phyloP scores from a whole-genome alignment of 2,888 invertebrate species.

The Parascotia fuliginaria region DNA sequence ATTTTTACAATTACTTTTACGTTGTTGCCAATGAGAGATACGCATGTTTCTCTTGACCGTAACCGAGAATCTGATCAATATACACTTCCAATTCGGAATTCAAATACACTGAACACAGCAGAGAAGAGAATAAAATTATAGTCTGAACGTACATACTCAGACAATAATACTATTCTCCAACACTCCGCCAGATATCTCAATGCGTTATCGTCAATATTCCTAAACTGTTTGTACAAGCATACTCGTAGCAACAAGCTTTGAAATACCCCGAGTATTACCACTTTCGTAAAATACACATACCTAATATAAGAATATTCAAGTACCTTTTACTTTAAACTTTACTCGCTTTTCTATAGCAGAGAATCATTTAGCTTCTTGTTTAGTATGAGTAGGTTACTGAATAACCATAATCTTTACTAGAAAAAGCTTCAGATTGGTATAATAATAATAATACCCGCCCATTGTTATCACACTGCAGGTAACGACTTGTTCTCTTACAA shows the following conservation, averaged over 20 bases:
- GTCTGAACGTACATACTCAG: too few species aligned
- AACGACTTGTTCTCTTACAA: too few species aligned
- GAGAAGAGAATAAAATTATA: too few species aligned
- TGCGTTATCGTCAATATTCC: constrained; percentile 10
- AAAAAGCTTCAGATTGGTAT: too few species aligned
- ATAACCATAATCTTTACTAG: too few species aligned
- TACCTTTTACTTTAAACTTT: constrained; percentile 1
- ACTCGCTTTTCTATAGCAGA: constrained; percentile 1
- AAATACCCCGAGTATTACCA: constrained; percentile 5
- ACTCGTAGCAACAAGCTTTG: neutral
- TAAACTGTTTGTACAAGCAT: constrained; percentile 4
- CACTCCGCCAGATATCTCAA: neutral
- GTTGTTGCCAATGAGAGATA: too few species aligned
- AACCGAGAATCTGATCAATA: too few species aligned
- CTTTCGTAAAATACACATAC: neutral
- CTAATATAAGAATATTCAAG: constrained; percentile 1
- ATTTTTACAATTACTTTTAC: too few species aligned
- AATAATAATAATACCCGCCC: too few species aligned
- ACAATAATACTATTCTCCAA: neutral
- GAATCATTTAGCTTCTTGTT: constrained; percentile 9
- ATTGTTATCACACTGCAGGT: too few species aligned
- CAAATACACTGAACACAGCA: too few species aligned
- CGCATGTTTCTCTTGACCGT: too few species aligned
- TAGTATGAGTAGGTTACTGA: constrained; percentile 23
- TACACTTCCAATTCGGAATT: neutral